Evolutionary conservation across 2,797 vertebrate species (phyloP).

Genomic region (Craterocephalus amniculus): DNA sequence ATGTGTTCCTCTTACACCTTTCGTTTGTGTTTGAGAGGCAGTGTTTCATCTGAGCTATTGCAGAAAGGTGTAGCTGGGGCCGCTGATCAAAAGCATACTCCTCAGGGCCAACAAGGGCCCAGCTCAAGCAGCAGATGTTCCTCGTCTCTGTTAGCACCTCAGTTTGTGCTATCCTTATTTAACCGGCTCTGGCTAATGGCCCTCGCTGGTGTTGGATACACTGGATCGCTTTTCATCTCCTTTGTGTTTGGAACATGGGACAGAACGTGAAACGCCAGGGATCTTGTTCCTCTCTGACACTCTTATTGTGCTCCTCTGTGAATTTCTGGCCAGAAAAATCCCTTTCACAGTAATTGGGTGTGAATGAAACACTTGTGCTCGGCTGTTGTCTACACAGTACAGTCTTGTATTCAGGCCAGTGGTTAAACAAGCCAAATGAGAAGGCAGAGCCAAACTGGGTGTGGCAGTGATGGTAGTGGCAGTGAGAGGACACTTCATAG

Average conservation of each 20-base stretch:
- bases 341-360: conserved; percentile 76
- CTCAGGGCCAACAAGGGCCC: conserved; percentile 55
- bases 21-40: conserved; percentile 23
- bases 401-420: conserved; percentile 57
- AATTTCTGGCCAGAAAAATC: conserved; percentile 65
- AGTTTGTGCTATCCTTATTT: conserved; percentile 68
- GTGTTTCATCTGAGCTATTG: conserved; percentile 57
- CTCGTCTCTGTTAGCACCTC: conserved; percentile 60
- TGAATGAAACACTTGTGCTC: conserved; percentile 73
- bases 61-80: conserved; percentile 51
- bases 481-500: conserved; percentile 3
- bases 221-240: conserved; percentile 64
- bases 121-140: conserved; percentile 71
- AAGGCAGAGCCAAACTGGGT: conserved; percentile 19
- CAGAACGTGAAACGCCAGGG: conserved; percentile 53
- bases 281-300: conserved; percentile 72
- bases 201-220: conserved; percentile 63
- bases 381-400: conserved; percentile 67
- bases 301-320: conserved; percentile 65
- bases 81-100: conserved; percentile 71
- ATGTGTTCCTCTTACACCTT: not conserved
- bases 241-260: conserved; percentile 65
- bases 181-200: conserved; percentile 67
- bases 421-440: conserved; percentile 66
- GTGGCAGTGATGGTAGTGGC: conserved; percentile 4